A percentile compares a stretch with the other conserved stretches of the same genome.
Conservation (phyloP, 2,888 invertebrate species). For the Lordiphosa fenestrarum region DNA sequence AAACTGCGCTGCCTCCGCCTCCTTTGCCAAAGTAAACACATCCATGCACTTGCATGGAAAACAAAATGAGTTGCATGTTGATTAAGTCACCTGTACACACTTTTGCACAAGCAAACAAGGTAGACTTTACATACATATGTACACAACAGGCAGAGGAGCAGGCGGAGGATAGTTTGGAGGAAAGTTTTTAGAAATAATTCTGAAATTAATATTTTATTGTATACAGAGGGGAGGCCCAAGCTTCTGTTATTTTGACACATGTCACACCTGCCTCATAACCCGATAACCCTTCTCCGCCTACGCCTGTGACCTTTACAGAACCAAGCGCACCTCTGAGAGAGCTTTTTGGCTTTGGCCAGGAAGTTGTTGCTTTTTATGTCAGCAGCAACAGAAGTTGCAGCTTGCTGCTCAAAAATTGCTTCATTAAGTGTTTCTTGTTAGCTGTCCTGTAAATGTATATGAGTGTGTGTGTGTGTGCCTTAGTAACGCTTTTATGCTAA, state of each 20-base stretch:
- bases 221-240: no score
- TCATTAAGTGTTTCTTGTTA: slow-evolving; percentile 65
- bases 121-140: neutral
- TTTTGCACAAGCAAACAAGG: slow-evolving; percentile 51
- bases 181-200: neutral
- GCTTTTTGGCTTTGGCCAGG: slow-evolving; percentile 64
- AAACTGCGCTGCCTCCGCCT: neutral
- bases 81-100: slow-evolving; percentile 74
- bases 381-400: slow-evolving; percentile 34
- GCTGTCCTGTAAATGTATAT: slow-evolving; percentile 5
- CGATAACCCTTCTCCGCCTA: neutral
- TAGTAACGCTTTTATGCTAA: slow-evolving; percentile 73
- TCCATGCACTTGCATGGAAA: slow-evolving; percentile 32
- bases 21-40: slow-evolving; percentile 27
- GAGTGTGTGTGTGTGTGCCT: slow-evolving; percentile 32
- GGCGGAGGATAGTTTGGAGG: neutral
- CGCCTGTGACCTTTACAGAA: neutral
- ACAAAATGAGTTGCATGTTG: slow-evolving; percentile 72
- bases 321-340: slow-evolving; percentile 10
- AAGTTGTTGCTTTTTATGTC: slow-evolving; percentile 70
- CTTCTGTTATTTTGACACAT: no score
- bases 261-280: no score
- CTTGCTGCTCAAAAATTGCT: slow-evolving; percentile 65
- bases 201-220: no score
- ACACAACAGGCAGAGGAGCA: neutral